Base-by-base conservation (phyloP, 1,140 invertebrate genomes). In the Nymphalis io region DNA sequence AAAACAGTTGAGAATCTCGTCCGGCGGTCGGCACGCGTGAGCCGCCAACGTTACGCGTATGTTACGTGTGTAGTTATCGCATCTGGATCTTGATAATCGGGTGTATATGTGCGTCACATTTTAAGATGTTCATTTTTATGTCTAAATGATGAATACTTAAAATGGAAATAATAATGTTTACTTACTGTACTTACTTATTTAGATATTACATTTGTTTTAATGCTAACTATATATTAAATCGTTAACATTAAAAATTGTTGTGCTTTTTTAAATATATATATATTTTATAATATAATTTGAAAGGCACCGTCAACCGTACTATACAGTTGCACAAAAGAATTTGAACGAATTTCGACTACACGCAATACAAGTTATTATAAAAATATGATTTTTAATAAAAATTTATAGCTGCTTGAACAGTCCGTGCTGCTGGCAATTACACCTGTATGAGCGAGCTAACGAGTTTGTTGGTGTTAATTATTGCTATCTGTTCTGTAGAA, bases 1-100 rank as follows among this genome's bases (percentile, higher is more conserved):
- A 89, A 90, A 88, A 88, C 89, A 89, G 89, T 91, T 78, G 83
- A 83, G 80, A 80, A 81, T 86, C 82, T 85, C 79, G 84, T 75
- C 78, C 75, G 78, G 78, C 73, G 82, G 75, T 73, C 78, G 79
- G 75, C 77, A 79, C 85, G 80, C 80, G 81, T 75, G 68, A 67
- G 70, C 63, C 68, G 75, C 64, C 63, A 70, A 55, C 65, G 72
- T 81, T 83, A 85, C 81, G 76, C 68, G 73, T 66, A 68, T 68
- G 78, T 85, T 84, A 81, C 81, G 80, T 76, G 78, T 72, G 76
- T 74, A 78, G 83, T 83, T 85, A 84, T 73, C 70, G 59, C 60
- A 62, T 69, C 60, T 64, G 48, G 60, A 77, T 75, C 58, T 69
- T 66, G 15, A 55, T 27, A 27, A 21, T 55, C 6, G 6, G 51